Conservation (phyloP, 2,113 vertebrate genomes). For the Stigmatopora argus region DNA sequence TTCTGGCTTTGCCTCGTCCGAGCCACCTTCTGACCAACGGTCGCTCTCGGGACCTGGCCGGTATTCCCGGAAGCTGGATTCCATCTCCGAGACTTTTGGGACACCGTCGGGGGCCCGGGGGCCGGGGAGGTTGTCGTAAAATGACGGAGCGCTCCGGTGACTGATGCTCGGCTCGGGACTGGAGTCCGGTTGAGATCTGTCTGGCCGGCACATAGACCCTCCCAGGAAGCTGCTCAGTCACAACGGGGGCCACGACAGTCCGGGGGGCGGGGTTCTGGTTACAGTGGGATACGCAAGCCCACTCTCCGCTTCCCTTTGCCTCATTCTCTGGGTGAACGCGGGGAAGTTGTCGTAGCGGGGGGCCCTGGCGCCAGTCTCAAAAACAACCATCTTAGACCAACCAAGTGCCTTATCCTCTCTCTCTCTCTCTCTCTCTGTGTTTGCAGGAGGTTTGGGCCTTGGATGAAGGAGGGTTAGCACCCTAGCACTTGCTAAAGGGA, state of each 20-base stretch:
- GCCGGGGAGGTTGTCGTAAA: slow-evolving; percentile 49
- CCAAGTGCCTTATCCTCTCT: slow-evolving; percentile 4
- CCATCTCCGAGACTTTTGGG: slow-evolving; percentile 29
- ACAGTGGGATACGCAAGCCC: slow-evolving; percentile 44
- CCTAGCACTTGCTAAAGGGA: slow-evolving; percentile 18
- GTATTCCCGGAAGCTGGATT: slow-evolving; percentile 33
- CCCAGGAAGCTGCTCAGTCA: slow-evolving; percentile 58
- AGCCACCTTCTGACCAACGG: slow-evolving; percentile 28
- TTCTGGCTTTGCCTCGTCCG: slow-evolving; percentile 32
- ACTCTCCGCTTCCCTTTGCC: slow-evolving; percentile 41
- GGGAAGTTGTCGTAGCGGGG: slow-evolving; percentile 51
- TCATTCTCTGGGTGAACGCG: slow-evolving; percentile 42
- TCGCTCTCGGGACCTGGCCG: not conserved
- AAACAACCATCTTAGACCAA: slow-evolving; percentile 26
- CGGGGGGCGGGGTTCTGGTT: slow-evolving; percentile 47
- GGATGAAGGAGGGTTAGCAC: not conserved
- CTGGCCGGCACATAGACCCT: slow-evolving; percentile 21
- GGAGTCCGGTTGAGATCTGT: slow-evolving; percentile 35
- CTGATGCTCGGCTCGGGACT: slow-evolving; percentile 44
- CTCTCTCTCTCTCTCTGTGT: slow-evolving; percentile 37
- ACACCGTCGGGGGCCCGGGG: not conserved
- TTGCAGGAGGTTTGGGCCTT: slow-evolving; percentile 32
- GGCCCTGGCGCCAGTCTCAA: slow-evolving; percentile 55
- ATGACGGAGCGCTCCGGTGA: slow-evolving; percentile 59
- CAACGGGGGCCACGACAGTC: slow-evolving; percentile 50